Base-by-base conservation (phyloP, 1,140 invertebrate genomes). In the Drosophila kepulauana region DNA sequence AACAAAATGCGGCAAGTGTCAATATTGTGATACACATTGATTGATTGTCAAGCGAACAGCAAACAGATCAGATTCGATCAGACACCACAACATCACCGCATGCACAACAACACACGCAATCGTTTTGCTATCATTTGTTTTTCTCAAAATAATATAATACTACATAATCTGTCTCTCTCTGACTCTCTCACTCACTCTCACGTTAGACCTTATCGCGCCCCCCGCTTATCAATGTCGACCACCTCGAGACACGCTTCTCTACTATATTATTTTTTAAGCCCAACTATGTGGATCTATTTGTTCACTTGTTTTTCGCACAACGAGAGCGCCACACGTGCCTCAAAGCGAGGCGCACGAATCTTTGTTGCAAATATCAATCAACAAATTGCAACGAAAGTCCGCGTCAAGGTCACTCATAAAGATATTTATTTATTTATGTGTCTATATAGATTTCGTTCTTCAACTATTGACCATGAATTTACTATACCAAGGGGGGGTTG, bases 1-100 rank as follows among this genome's bases (percentile, higher is more conserved):
- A 65, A 72, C 84, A 87, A 81, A 78, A 71, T 68, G 85, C 70
- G 68, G 64, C 84, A 88, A 88, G 81, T 85, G 85, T 89, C 85
- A 88, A 88, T 88, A 88, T 88, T 89, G 75, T 89, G 85, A 88
- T 80, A 59, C 45, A 35, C 25, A 49, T 48, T 87, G 77, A 87
- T 88, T 82, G 69, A 79, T 78, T 54, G 30, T 30, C 30, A 43
- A 43, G n/a, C 35, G 6, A n/a, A 20, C 57, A 46, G 20, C 38
- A 30, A 38, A 3, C 35, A 38, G 35, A 33, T 38, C 35, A 38
- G 52, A 54, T 15, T 5, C 1, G 13, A 51, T 28, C 33, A 57
- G 54, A 57, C 54, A 57, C 25, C 51, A 52, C 51, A 30, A 33
- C 51, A 62, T 48, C 28, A 62, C 48, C 28, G 16, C 16, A 4